These are phyloP conservation scores for Benthochromis sp. DNA, from an alignment of 2,113 vertebrate species.

Conservation along the genomic window DNA sequence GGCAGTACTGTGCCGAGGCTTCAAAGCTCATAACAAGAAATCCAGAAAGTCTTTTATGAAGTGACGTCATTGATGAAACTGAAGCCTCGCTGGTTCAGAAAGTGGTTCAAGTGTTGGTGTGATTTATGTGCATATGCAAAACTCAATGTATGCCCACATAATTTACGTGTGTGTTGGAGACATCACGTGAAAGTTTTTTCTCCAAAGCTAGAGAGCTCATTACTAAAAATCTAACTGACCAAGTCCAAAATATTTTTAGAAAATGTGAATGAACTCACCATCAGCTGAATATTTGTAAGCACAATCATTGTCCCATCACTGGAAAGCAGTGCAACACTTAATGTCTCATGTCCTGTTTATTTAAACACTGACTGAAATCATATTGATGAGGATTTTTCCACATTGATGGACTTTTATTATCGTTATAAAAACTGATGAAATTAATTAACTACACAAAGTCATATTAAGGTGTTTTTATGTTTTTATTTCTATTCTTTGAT, in stretches of 20 bases:
- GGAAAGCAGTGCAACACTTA: not conserved
- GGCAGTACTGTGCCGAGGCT: not conserved
- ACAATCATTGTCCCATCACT: not conserved
- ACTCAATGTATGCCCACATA: not conserved
- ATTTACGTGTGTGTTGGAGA: not conserved
- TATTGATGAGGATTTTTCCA: not conserved
- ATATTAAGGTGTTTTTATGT: not conserved
- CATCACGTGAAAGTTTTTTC: not conserved
- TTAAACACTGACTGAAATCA: not conserved
- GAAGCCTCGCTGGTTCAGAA: not conserved
- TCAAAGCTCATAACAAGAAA: not conserved
- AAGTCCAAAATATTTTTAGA: not conserved
- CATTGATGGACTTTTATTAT: not conserved
- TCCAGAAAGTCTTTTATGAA: not conserved
- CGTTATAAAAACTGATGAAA: not conserved
- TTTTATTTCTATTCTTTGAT: not conserved
- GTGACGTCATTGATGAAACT: not conserved
- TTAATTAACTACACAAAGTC: not conserved
- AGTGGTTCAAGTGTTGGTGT: not conserved
- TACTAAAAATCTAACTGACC: not conserved
- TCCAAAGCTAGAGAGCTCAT: not conserved
- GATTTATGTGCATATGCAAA: not conserved
- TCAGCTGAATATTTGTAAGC: not conserved
- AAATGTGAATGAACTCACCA: not conserved
- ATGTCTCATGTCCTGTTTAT: not conserved